These are phyloP conservation scores for Hydrochoerus hydrochaeris DNA, from an alignment of 2,113 vertebrate species.

Conservation along the genomic window DNA sequence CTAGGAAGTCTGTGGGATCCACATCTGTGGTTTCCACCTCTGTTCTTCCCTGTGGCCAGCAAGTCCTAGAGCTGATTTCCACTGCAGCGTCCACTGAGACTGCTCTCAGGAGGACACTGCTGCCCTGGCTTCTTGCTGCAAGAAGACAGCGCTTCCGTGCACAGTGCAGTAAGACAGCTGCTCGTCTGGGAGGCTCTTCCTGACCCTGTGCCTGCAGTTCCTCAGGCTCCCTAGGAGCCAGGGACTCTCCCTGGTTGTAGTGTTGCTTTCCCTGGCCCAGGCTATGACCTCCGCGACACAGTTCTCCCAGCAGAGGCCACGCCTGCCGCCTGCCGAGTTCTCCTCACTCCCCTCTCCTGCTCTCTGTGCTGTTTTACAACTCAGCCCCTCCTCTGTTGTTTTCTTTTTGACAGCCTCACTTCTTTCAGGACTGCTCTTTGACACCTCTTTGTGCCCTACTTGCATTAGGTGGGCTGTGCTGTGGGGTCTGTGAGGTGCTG, in stretches of 20 bases:
- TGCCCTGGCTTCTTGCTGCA: neutral
- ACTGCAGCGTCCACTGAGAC: accelerated
- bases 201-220: neutral
- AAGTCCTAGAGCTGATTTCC: neutral
- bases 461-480: neutral
- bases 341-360: neutral
- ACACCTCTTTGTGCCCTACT: neutral
- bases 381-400: neutral
- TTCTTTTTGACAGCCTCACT: neutral
- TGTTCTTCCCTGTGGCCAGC: accelerated
- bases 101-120: neutral
- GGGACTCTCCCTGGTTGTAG: neutral
- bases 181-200: neutral
- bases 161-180: neutral
- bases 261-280: neutral
- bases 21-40: neutral
- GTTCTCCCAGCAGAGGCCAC: neutral
- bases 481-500: neutral
- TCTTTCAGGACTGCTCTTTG: neutral
- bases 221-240: neutral
- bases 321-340: neutral
- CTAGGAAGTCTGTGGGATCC: neutral
- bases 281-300: neutral
- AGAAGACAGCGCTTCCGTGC: neutral
- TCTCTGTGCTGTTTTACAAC: neutral